These are phyloP conservation scores for Henicopernis longicauda DNA, from an alignment of 2,113 vertebrate genomes.

Conservation along the genomic window DNA sequence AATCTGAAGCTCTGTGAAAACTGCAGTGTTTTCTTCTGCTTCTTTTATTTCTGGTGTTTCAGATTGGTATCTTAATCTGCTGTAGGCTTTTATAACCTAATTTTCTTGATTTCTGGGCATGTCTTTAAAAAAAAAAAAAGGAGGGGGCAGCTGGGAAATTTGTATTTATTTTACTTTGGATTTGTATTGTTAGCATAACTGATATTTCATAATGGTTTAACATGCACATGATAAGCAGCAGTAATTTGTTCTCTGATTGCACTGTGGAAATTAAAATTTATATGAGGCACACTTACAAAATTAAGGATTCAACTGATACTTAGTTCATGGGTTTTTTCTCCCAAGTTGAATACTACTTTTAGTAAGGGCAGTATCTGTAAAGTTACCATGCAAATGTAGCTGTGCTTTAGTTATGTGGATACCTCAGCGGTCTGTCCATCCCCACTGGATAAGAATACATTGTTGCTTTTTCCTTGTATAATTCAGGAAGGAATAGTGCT, in stretches of 20 bases:
- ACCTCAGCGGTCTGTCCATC: background rate
- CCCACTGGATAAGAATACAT: background rate
- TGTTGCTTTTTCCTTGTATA: background rate
- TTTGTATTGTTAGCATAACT: background rate
- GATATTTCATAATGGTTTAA: background rate
- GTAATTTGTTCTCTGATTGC: background rate
- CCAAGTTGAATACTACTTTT: background rate
- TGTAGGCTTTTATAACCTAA: background rate
- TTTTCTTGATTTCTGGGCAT: background rate
- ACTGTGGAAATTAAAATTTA: background rate
- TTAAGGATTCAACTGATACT: background rate
- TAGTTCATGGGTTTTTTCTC: background rate
- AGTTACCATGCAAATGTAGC: background rate
- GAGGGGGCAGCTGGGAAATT: background rate
- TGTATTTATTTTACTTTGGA: background rate
- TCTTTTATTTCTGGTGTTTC: background rate
- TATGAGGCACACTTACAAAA: background rate
- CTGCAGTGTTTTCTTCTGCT: background rate
- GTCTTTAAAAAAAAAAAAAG: background rate
- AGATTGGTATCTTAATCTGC: background rate
- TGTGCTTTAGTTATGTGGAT: background rate
- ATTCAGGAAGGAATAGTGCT: background rate
- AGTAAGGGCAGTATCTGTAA: background rate
- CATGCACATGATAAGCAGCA: background rate
- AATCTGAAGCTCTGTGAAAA: background rate